Base-by-base conservation (phyloP, 2,888 invertebrate genomes). In the Tetragonula carbonaria region DNA sequence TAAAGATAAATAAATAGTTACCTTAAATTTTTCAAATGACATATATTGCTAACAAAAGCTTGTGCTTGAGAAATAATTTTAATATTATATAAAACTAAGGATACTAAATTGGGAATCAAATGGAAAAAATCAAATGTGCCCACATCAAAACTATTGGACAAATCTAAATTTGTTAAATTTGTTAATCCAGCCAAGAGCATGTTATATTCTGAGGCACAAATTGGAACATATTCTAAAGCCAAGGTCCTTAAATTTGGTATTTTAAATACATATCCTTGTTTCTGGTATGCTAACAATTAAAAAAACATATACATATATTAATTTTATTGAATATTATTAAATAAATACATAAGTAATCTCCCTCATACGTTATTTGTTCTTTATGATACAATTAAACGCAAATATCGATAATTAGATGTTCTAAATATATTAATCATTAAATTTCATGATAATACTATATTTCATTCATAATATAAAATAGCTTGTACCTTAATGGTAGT, bases 1-100 rank as follows among this genome's bases (percentile, higher is more conserved):
- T 14, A 57, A 11, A 72, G 57, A 77, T 70, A 74, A 67, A 77
- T 70, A 16, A 76, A 76, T 68, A 53, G 14, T 66, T 93, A 96
- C 96, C 95, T 95, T 75, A 96, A 92, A 66, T 95, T 94, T 88
- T 94, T 95, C 50, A 96, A 91, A 71, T 94, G 92, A 87, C 95
- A 95, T 70, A 96, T 94, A 79, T 92, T 92, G 16, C 70, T 80
- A 59, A 93, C 88, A 66, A 93, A 93, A 51, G 79, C 55, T 71
- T 87, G 84, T n/a, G 90, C 86, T 74, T 95, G 89, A 92, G 86
- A 33, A 93, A 93, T 90, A 91, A 94, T 90, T 93, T 86, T 90
- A 18, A 98, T 97, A 95, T 98, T 97, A 93, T 98, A 97, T 70
- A 99, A 95, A 87, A 97, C 96, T 23, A 99, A 95, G 2, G 97